phyloP scores from a whole-genome alignment of 1,140 invertebrate species.

The Lepidurus couesii region DNA sequence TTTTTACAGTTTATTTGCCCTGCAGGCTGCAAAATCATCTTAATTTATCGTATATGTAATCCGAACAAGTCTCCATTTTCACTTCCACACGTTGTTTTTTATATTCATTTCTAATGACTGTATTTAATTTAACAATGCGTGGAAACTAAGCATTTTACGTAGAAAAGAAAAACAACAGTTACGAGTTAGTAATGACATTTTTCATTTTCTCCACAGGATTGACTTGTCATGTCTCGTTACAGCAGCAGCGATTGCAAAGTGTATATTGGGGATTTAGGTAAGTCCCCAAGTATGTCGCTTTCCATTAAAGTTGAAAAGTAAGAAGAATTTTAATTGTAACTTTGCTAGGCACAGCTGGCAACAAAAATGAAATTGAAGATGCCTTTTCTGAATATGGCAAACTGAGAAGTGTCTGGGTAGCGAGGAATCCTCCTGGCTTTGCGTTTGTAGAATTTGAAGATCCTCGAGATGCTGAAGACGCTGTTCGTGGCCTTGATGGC shows the following conservation, averaged over 20 bases:
- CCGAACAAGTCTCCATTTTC: too few relatives aligned
- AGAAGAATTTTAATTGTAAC: constrained; percentile 29
- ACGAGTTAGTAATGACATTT: neutral
- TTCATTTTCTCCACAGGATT: neutral
- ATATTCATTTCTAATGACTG: too few relatives aligned
- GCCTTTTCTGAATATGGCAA: constrained; percentile 92
- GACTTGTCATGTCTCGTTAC: constrained; percentile 1
- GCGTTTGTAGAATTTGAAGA: constrained; percentile 94
- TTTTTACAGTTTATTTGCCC: too few relatives aligned
- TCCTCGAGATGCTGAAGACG: constrained; percentile 85
- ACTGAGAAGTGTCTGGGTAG: constrained; percentile 89
- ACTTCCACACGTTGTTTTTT: too few relatives aligned
- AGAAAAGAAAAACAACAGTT: too few relatives aligned
- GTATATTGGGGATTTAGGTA: constrained; percentile 90
- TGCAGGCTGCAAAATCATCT: too few relatives aligned
- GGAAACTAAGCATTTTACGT: too few relatives aligned
- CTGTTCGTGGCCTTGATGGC: constrained; percentile 90
- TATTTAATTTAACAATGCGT: too few relatives aligned
- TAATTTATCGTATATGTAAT: too few relatives aligned
- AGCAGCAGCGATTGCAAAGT: constrained; percentile 73
- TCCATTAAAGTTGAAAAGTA: neutral
- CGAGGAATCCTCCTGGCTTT: constrained; percentile 85
- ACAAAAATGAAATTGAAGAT: constrained; percentile 84
- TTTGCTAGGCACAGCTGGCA: constrained; percentile 57
- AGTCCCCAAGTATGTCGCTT: constrained; percentile 38